Base-by-base conservation (phyloP, 2,888 invertebrate species). In the Coleophora flavipennella region DNA sequence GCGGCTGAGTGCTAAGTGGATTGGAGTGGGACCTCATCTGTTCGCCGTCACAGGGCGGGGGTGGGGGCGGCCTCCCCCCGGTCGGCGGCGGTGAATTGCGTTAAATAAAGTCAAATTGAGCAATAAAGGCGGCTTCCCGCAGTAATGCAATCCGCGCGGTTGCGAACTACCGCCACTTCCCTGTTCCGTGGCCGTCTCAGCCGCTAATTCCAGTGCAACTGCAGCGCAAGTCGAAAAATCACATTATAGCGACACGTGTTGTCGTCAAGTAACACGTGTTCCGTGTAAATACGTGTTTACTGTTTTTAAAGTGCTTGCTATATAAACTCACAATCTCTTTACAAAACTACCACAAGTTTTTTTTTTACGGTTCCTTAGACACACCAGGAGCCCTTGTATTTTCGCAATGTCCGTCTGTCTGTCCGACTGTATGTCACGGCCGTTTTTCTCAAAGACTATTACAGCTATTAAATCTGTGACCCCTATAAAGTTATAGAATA, bases 51-150 rank as follows among this genome's bases (percentile, higher is more conserved):
- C 60, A 59, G 53, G 62, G 58, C 58, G 57, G 53, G 53, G 57
- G 61, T 61, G 53, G 62, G 60, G 51, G 49, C 42, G 40, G 34
- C 33, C 43, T 39, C 43, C 43, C 38, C 44, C 46, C 49, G 49
- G 55, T 52, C 49, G 48, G 50, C 48, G 61, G 63, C 47, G 55
- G 62, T 55, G 69, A 68, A 69, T 70, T 72, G 74, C 70, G 78
- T 80, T 83, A 81, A 84, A 83, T 81, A 83, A 83, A 83, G 81
- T 80, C 80, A 83, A 84, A 85, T 84, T 84, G 85, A 84, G 81
- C 81, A 83, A 84, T 84, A 85, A 83, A 83, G 79, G 75, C 61
- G 69, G 74, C 67, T 69, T 59, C 66, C 72, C 72, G 69, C 72
- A 59, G 68, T 77, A 83, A 81, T 79, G 75, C 78, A 71, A 78